Percentiles rank a stretch among this genome's conserved stretches.
Evolutionary conservation across 2,888 invertebrate genomes (phyloP).

Genomic region (Machimus rusticus): DNA sequence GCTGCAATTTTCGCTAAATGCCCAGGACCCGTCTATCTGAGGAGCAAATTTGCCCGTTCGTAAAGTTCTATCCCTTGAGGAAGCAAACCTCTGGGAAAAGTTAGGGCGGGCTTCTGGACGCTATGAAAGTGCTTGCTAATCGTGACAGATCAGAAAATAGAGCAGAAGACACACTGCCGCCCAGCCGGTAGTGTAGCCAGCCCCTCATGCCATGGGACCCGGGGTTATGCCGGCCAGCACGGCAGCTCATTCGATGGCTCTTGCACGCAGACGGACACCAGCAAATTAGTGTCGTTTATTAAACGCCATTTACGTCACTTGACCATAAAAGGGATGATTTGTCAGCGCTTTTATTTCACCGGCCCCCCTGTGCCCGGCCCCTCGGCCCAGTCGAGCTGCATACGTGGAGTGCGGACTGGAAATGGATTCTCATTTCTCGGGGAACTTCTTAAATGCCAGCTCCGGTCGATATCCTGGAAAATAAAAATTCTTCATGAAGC

Average conservation of each 20-base stretch:
- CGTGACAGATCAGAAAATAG: background rate
- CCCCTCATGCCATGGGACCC: background rate
- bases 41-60: background rate
- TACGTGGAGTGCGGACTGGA: background rate
- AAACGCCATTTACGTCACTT: conserved; percentile 48
- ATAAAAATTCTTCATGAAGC: conserved; percentile 13
- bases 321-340: conserved; percentile 47
- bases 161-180: background rate
- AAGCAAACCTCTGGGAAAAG: background rate
- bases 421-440: conserved; percentile 25
- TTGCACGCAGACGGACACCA: conserved; percentile 22
- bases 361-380: background rate
- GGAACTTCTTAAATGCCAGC: conserved; percentile 14
- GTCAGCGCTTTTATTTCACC: conserved; percentile 46
- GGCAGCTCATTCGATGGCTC: background rate
- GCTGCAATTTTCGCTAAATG: background rate
- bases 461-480: conserved; percentile 18
- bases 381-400: background rate
- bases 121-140: background rate
- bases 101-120: background rate
- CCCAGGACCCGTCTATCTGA: background rate
- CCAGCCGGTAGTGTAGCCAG: background rate
- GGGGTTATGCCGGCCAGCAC: background rate
- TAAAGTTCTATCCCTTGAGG: background rate
- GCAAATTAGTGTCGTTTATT: conserved; percentile 48